Evolutionary conservation across 1,140 invertebrate species (phyloP), one percentile per base, ranked within the genome.

Genomic region (Eueides isabella): DNA sequence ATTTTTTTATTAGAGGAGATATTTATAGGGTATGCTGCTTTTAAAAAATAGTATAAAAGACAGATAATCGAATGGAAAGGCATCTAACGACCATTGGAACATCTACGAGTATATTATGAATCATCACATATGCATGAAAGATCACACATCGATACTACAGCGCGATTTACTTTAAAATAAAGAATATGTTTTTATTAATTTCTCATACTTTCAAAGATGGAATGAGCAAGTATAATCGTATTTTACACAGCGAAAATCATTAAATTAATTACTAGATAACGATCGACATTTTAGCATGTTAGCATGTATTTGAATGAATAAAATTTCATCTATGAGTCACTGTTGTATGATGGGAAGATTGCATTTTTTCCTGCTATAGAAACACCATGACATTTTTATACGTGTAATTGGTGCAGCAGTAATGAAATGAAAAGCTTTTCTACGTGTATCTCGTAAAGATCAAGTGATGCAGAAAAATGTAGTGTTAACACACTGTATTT

Each of bases 241-340:
- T 0, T 55, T 55, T 55, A 26, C 19, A 55, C 7, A 9, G 19
- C 48, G 4, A 26, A 2, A 4, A 7, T 23, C 23, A 23, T 55
- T 55, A 23, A 55, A 55, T 26, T 55, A 55, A 23, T 55, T 23
- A 5, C 23, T 55, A 26, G 48, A 23, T 55, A 55, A 55, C 19
- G 48, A 55, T 55, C 48, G 48, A 55, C 19, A 0, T 11, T 55
- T 23, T 23, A n/a, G 26, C 48, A 19, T 0, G 48, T 26, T 44
- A n/a, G n/a, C n/a, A n/a, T 19, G 2, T 55, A 55, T 55, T 55
- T 55, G 48, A n/a, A 55, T 55, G 26, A 55, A 23, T 55, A 55
- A 23, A 55, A 55, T 55, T 55, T 55, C 48, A 55, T 55, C 48
- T 55, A 11, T 55, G 48, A 55, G 19, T 55, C 48, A 55, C 48